These are phyloP conservation scores for Micoletzkya japonica DNA, from an alignment of 2,888 invertebrate genomes.

Conservation along the genomic window DNA sequence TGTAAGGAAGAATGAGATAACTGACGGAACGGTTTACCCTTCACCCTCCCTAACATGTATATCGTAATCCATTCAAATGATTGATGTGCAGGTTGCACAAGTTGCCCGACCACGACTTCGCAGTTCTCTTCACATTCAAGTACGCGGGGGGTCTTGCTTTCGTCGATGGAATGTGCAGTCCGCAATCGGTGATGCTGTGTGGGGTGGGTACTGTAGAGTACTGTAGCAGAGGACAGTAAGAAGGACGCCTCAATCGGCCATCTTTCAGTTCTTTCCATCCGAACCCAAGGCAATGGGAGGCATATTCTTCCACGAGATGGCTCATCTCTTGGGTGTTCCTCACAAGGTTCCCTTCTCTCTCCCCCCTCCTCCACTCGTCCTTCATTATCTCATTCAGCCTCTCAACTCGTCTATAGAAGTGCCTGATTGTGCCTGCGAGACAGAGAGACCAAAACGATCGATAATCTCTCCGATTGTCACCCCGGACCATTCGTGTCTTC, in stretches of 20 bases:
- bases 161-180: constrained; percentile 58
- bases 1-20: too few species aligned
- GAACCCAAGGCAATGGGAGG: constrained; percentile 62
- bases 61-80: too few species aligned
- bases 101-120: constrained; percentile 58
- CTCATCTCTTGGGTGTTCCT: constrained; percentile 55
- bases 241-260: neutral
- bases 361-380: neutral
- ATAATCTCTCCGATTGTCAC: too few species aligned
- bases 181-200: constrained; percentile 51
- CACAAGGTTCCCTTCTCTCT: constrained; percentile 33
- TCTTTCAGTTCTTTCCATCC: constrained; percentile 57
- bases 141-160: constrained; percentile 61
- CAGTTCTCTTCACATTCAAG: constrained; percentile 54
- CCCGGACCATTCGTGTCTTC: too few species aligned
- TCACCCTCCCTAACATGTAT: too few species aligned
- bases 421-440: too few species aligned
- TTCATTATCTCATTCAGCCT: neutral
- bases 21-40: too few species aligned
- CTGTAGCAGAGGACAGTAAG: constrained; percentile 13
- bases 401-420: neutral
- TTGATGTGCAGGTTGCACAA: constrained; percentile 38
- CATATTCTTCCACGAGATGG: constrained; percentile 61
- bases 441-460: too few species aligned
- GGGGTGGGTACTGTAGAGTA: constrained; percentile 33